phyloP scores from a whole-genome alignment of 2,113 vertebrate genomes.

The Irena cyanogastra region DNA sequence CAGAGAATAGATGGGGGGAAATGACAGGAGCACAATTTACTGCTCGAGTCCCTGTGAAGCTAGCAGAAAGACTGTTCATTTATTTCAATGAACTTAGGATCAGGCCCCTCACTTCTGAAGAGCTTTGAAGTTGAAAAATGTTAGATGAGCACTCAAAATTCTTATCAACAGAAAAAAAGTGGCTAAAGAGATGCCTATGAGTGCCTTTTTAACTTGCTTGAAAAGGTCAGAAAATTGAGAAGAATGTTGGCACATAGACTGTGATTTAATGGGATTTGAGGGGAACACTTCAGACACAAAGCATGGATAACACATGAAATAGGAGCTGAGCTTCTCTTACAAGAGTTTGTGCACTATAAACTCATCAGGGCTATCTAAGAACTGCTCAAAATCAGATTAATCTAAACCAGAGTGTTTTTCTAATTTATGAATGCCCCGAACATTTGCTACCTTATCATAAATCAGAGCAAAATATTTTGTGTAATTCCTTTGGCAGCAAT shows the following conservation, averaged over 20 bases:
- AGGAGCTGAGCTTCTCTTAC: background rate
- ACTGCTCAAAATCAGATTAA: background rate
- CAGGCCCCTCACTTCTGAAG: background rate
- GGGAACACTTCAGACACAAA: background rate
- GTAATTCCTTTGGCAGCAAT: background rate
- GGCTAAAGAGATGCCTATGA: background rate
- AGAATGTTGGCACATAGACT: background rate
- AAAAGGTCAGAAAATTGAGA: slow-evolving; percentile 37
- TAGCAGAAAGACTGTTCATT: background rate
- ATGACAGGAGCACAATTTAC: background rate
- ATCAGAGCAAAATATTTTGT: background rate
- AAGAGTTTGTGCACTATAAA: background rate
- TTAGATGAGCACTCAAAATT: slow-evolving; percentile 15
- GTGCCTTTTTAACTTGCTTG: background rate
- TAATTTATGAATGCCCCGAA: background rate
- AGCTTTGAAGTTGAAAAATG: slow-evolving; percentile 21
- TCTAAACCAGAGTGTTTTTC: background rate
- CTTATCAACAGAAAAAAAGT: slow-evolving; percentile 1
- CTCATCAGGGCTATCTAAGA: background rate
- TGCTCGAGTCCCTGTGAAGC: background rate
- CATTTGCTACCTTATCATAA: background rate
- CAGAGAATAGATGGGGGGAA: background rate
- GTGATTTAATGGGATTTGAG: slow-evolving; percentile 21
- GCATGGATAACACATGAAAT: background rate
- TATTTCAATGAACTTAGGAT: background rate